These are phyloP conservation scores for Antigone vipio DNA, from an alignment of 2,113 vertebrate species.

Conservation along the genomic window DNA sequence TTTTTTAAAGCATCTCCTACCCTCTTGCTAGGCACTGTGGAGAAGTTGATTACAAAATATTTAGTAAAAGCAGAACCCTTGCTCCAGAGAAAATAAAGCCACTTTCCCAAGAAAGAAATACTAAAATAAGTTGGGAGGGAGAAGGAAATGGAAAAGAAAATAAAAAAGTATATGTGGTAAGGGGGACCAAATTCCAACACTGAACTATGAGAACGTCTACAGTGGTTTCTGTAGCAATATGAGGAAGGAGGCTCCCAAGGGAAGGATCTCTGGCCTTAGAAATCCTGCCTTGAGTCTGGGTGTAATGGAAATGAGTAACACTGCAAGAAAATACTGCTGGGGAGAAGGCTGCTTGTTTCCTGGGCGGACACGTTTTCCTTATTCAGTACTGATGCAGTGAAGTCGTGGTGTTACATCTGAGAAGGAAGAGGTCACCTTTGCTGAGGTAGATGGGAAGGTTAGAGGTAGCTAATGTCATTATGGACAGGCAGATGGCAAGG, in stretches of 20 bases:
- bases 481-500: neutral
- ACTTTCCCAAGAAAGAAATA: neutral
- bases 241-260: neutral
- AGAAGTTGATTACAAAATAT: neutral
- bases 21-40: neutral
- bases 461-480: neutral
- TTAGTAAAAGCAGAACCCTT: neutral
- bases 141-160: neutral
- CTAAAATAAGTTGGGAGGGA: neutral
- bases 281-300: neutral
- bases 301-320: neutral
- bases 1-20: neutral
- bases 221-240: neutral
- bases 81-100: neutral
- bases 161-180: neutral
- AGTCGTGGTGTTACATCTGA: neutral
- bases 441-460: neutral
- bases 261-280: neutral
- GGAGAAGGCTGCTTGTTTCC: neutral
- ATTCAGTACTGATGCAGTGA: neutral
- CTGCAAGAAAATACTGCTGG: neutral
- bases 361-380: neutral
- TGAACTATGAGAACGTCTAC: neutral
- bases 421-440: neutral
- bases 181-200: neutral